Conservation (phyloP, 2,797 vertebrate genomes). For the Neosilurus mollespiculum region DNA sequence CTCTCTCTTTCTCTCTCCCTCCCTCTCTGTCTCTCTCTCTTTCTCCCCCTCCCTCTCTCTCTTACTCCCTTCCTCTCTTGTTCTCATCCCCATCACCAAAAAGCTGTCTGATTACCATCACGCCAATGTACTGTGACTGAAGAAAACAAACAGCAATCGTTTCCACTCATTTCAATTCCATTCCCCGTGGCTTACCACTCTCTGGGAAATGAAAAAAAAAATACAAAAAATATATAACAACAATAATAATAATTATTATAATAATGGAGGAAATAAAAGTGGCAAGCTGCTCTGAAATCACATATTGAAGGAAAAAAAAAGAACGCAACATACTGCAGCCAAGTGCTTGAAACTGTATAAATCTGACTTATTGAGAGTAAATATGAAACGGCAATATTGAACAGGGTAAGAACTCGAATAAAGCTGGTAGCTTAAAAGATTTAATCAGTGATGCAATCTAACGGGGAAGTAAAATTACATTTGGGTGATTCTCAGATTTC, state of each 20-base stretch:
- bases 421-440: constrained; percentile 8
- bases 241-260: neutral
- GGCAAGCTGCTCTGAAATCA: constrained; percentile 46
- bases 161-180: constrained; percentile 57
- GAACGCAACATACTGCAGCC: constrained; percentile 48
- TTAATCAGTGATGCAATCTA: constrained; percentile 35
- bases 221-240: too few species aligned
- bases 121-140: constrained; percentile 48
- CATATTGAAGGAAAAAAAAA: constrained; percentile 43
- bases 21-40: neutral
- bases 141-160: constrained; percentile 57
- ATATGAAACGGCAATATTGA: constrained; percentile 37
- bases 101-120: constrained; percentile 54
- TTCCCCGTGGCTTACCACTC: constrained; percentile 50
- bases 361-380: constrained; percentile 45
- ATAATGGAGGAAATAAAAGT: constrained; percentile 50
- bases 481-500: neutral
- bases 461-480: constrained; percentile 35
- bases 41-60: constrained; percentile 9
- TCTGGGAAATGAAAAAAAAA: too few species aligned
- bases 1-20: neutral
- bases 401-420: constrained; percentile 16
- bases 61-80: too few species aligned
- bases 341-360: constrained; percentile 27
- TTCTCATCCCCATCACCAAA: constrained; percentile 38